These are phyloP conservation scores for Ivindomyrus marchei DNA, from an alignment of 2,113 vertebrate species.

Conservation along the genomic window DNA sequence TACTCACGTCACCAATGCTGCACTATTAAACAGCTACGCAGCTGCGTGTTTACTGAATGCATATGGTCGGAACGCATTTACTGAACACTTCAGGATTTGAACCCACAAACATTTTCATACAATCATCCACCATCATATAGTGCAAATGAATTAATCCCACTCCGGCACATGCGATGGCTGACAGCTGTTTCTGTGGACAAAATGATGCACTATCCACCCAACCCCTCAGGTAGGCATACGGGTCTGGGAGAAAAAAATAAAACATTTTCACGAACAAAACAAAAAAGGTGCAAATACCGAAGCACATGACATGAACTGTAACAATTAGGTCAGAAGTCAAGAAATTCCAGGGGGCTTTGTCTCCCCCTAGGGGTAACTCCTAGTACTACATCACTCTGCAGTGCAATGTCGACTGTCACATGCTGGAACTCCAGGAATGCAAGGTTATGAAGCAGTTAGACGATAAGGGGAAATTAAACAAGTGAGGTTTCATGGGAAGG, in stretches of 20 bases:
- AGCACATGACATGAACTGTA: neutral
- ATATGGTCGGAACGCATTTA: neutral
- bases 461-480: neutral
- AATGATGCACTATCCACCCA: neutral
- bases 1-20: neutral
- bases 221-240: neutral
- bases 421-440: neutral
- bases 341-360: neutral
- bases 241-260: neutral
- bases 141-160: neutral
- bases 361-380: neutral
- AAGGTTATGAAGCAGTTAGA: neutral
- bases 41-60: neutral
- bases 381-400: neutral
- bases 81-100: neutral
- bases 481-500: neutral
- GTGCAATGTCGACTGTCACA: neutral
- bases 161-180: neutral
- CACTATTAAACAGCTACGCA: neutral
- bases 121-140: neutral
- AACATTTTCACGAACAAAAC: neutral
- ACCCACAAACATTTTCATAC: neutral
- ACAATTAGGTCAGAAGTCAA: conserved; percentile 5
- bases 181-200: neutral
- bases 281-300: neutral